Conservation (phyloP, 2,888 invertebrate species). For the Cyaniris semiargus region DNA sequence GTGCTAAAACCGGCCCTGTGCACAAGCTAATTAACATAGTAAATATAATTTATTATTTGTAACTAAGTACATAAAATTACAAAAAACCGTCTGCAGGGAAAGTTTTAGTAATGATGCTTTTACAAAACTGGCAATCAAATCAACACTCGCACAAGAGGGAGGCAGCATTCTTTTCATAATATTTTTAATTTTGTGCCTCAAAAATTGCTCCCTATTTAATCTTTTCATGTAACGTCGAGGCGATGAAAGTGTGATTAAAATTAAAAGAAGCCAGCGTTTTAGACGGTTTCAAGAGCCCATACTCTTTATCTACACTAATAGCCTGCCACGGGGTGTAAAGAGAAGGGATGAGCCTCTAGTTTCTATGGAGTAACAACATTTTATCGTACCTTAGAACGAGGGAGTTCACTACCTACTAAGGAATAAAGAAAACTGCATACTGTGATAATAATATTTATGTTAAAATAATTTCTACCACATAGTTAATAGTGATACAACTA, state of each 20-base stretch:
- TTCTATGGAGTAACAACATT: slow-evolving; percentile 14
- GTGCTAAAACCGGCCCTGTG: too few relatives aligned
- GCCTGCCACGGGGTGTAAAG: slow-evolving; percentile 21
- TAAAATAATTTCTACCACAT: too few relatives aligned
- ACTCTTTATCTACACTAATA: slow-evolving; percentile 28
- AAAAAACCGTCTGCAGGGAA: not conserved
- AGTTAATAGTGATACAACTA: too few relatives aligned
- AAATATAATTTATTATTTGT: not conserved
- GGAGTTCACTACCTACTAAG: not conserved
- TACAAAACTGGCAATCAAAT: not conserved
- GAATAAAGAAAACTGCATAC: not conserved
- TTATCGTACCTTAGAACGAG: not conserved
- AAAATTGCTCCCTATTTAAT: slow-evolving; percentile 35
- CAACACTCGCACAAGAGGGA: not conserved
- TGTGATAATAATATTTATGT: too few relatives aligned
- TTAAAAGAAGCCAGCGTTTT: slow-evolving; percentile 29
- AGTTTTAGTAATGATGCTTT: not conserved
- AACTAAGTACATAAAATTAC: not conserved
- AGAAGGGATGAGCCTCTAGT: slow-evolving; percentile 1
- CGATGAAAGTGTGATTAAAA: slow-evolving; percentile 29
- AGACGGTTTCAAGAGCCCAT: slow-evolving; percentile 19
- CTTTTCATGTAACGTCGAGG: slow-evolving; percentile 29
- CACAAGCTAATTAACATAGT: not conserved
- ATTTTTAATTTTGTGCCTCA: slow-evolving; percentile 13
- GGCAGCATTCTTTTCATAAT: not conserved